phyloP scores from a whole-genome alignment of 1,140 invertebrate genomes.

The Drosophila biarmipes region DNA sequence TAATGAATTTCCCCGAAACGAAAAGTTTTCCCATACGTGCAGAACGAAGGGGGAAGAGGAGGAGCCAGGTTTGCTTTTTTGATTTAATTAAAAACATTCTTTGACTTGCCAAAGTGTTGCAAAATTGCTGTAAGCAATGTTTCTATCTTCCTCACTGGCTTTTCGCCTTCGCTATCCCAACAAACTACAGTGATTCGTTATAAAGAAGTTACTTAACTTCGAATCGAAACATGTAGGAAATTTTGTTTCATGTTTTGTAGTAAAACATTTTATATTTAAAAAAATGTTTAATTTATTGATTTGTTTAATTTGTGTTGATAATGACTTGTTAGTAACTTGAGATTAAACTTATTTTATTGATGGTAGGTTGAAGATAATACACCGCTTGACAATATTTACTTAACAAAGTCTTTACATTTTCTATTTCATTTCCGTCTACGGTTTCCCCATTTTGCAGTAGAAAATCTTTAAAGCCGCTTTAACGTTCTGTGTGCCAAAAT shows the following conservation, averaged over 20 bases:
- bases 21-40: conserved; percentile 64
- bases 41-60: background rate
- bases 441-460: background rate
- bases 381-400: background rate
- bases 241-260: no score
- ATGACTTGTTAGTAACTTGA: no score
- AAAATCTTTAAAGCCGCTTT: conserved; percentile 17
- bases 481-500: conserved; percentile 31
- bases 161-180: background rate
- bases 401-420: background rate
- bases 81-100: conserved; percentile 82
- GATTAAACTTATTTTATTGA: no score
- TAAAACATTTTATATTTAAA: no score
- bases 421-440: background rate
- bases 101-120: conserved; percentile 69
- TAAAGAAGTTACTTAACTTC: background rate
- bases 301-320: no score
- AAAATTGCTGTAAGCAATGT: conserved; percentile 59
- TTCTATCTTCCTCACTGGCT: conserved; percentile 17
- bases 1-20: conserved; percentile 64
- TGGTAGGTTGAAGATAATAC: no score
- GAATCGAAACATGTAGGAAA: background rate
- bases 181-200: conserved; percentile 6
- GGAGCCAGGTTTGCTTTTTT: conserved; percentile 50
- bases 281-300: no score